Base-by-base conservation (phyloP, 2,797 vertebrate genomes). In the Trematocara caparti region DNA sequence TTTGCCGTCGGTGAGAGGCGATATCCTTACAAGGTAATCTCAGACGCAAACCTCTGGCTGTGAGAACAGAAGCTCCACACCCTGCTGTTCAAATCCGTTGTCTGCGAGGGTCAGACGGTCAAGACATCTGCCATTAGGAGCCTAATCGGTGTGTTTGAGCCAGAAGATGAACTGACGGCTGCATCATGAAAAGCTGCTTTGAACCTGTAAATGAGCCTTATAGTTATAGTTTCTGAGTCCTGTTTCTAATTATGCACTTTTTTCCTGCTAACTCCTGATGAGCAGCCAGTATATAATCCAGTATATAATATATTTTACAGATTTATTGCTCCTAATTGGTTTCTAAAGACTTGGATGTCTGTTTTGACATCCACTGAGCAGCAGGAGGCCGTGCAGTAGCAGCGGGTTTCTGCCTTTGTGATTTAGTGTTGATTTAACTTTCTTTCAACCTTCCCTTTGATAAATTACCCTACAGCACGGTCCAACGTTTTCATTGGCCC, bases 371-470 rank as follows among this genome's bases (percentile, higher is more conserved):
- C 7, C 64, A 34, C 14, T 72, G 36, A 73, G 53, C 11, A 30
- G 76, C 49, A 72, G 71, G 21, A 76, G 73, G 17, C 49, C 5
- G 27, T 47, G 34, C 34, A 30, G 45, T 75, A 74, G 83, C 75
- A 72, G 72, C 34, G 75, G 30, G 32, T 76, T 78, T 79, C 75
- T 36, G 62, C 40, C 74, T 80, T 83, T 73, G n/a, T 72, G 34
- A 79, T 78, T 81, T 12, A 49, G 10, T 75, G 71, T 71, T 72
- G 66, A 80, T 80, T 79, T 76, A 69, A 59, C 40, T 19, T 84
- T 84, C 51, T 21, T 83, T 84, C 21, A 32, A n/a, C 80, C 36
- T 64, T 66, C 75, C 8, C 43, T 73, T 48, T 73, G 74, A 83
- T 38, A 75, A 86, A 82, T 50, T 11, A 72, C 19, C 66, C 24